phyloP scores from a whole-genome alignment of 1,140 invertebrate genomes.

The Notospermus geniculatus region DNA sequence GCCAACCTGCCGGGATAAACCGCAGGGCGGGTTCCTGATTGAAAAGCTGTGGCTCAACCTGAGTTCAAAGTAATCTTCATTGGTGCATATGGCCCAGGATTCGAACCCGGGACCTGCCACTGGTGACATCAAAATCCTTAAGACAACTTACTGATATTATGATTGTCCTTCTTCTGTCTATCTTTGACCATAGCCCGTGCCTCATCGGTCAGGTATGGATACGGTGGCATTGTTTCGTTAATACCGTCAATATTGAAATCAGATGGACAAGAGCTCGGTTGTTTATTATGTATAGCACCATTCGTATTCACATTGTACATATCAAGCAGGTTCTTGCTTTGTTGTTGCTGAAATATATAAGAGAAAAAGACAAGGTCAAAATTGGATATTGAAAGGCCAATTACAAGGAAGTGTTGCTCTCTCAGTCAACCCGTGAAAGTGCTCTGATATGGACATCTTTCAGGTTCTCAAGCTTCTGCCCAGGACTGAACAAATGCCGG shows the following conservation, averaged over 20 bases:
- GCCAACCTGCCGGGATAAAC: too few species aligned
- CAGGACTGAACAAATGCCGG: too few species aligned
- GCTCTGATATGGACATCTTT: too few species aligned
- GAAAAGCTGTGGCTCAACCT: too few species aligned
- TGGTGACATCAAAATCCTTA: not conserved
- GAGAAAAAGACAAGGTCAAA: not conserved
- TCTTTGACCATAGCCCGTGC: conserved; percentile 69
- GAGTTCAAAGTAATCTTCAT: too few species aligned
- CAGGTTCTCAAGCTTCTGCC: too few species aligned
- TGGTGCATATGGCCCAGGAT: too few species aligned
- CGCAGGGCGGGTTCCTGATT: too few species aligned
- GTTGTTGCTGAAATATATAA: not conserved
- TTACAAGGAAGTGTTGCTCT: too few species aligned
- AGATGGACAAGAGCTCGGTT: conserved; percentile 12
- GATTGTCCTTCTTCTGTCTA: conserved; percentile 97
- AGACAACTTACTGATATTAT: conserved; percentile 85
- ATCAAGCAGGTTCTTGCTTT: not conserved
- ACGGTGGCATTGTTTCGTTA: conserved; percentile 14
- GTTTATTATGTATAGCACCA: conserved; percentile 6
- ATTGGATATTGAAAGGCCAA: too few species aligned
- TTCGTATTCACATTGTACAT: not conserved
- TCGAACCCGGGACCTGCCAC: too few species aligned
- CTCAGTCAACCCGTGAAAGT: too few species aligned
- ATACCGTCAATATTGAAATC: conserved; percentile 7
- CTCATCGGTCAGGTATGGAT: conserved; percentile 32